Evolutionary conservation across 2,113 vertebrate genomes (phyloP).

Genomic region (Sphyrna mokarran): DNA sequence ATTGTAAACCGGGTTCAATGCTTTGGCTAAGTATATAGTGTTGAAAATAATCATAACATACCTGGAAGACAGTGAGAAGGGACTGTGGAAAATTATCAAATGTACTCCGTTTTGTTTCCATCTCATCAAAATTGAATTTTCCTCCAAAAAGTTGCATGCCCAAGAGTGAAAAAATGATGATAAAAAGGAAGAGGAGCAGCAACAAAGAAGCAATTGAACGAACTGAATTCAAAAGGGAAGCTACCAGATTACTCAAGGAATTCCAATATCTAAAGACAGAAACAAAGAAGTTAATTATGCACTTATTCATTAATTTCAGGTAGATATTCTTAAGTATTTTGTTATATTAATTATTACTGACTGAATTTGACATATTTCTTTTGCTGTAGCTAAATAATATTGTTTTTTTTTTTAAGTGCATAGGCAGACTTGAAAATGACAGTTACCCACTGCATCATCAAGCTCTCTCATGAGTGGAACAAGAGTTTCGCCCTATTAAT

Average conservation of each 20-base stretch:
- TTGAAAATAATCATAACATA: conserved; percentile 44
- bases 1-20: not conserved
- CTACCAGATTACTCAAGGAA: conserved; percentile 94
- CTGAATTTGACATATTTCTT: not conserved
- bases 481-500: not conserved
- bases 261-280: conserved; percentile 82
- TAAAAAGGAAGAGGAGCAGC: conserved; percentile 97
- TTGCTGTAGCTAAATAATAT: not conserved
- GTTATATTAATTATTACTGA: not conserved
- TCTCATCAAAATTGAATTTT: conserved; percentile 97
- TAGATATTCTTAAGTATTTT: not conserved
- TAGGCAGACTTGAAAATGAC: not conserved
- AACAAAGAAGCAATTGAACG: conserved; percentile 94
- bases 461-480: not conserved
- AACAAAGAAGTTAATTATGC: not conserved
- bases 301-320: not conserved
- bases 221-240: conserved; percentile 93
- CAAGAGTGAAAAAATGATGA: conserved; percentile 98
- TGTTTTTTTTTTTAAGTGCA: not conserved
- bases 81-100: conserved; percentile 99
- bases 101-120: conserved; percentile 86
- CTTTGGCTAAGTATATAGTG: not conserved
- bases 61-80: conserved; percentile 97
- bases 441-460: not conserved
- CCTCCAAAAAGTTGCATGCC: conserved; percentile 99